Evolutionary conservation across 2,113 vertebrate species (phyloP).

Genomic region (Phylloscopus trochilus): DNA sequence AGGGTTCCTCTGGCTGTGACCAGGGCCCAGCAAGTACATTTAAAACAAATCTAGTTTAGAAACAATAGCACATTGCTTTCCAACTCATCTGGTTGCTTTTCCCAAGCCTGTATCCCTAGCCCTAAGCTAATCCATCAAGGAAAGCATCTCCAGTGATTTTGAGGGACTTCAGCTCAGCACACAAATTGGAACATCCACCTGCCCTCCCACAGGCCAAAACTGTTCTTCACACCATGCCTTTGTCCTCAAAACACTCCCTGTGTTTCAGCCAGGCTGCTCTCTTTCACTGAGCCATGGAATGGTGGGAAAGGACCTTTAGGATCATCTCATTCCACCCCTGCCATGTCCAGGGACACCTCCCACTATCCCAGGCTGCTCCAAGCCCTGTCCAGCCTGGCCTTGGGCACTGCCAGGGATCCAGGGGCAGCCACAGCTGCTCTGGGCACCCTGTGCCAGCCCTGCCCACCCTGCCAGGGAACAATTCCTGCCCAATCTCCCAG

Average conservation of each 20-base stretch:
- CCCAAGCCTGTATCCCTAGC: not conserved
- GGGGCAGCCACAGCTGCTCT: not conserved
- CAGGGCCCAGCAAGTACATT: not conserved
- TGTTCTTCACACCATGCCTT: not conserved
- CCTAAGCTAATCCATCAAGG: not conserved
- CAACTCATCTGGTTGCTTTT: not conserved
- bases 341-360: not conserved
- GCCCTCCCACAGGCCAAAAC: not conserved
- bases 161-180: not conserved
- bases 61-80: not conserved
- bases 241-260: not conserved
- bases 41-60: not conserved
- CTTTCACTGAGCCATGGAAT: not conserved
- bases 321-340: not conserved
- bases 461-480: accelerated
- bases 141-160: not conserved
- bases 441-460: not conserved
- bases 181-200: not conserved
- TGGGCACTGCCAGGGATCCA: not conserved
- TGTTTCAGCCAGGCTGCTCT: not conserved
- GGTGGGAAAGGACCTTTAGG: not conserved
- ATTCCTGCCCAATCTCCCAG: not conserved
- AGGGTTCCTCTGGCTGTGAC: not conserved
- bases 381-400: accelerated
- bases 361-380: accelerated